phyloP scores from a whole-genome alignment of 2,888 invertebrate species.

The Cryptocephalus moraei region DNA sequence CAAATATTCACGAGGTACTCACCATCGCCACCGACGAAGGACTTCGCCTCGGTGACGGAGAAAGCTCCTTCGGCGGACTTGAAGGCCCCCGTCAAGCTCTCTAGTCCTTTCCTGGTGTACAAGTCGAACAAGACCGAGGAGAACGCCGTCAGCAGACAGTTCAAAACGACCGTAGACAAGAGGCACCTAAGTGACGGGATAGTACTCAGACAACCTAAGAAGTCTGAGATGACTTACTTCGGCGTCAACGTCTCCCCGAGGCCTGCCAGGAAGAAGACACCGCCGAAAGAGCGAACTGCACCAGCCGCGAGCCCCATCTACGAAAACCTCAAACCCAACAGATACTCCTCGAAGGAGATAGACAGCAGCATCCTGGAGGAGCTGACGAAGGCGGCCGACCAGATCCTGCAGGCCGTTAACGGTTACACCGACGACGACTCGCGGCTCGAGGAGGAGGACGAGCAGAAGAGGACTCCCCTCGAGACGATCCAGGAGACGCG shows the following conservation, averaged over 20 bases:
- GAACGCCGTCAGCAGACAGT: too few species aligned
- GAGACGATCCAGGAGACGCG: conserved; percentile 38
- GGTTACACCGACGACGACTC: conserved; percentile 32
- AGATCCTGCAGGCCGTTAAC: conserved; percentile 46
- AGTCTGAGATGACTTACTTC: conserved; percentile 37
- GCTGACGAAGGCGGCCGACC: conserved; percentile 48
- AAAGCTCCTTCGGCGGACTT: conserved; percentile 12
- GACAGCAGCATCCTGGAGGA: conserved; percentile 43
- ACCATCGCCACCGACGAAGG: too few species aligned
- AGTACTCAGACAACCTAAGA: conserved; percentile 33
- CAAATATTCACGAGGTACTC: too few species aligned
- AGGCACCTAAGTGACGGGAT: conserved; percentile 19
- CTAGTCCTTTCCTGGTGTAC: conserved; percentile 28
- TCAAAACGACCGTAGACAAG: conserved; percentile 3
- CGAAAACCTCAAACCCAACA: conserved; percentile 27
- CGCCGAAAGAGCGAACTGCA: conserved; percentile 5
- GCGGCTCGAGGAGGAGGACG: conserved; percentile 34
- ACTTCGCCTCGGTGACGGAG: not conserved
- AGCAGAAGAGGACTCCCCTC: conserved; percentile 23
- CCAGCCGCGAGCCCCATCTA: conserved; percentile 26
- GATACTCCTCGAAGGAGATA: conserved; percentile 22
- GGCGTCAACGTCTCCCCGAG: conserved; percentile 29
- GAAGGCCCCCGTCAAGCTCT: conserved; percentile 24
- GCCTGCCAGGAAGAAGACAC: conserved; percentile 14
- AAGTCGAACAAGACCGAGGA: too few species aligned